Percentiles rank a stretch among this genome's conserved stretches.
Conservation (phyloP, 2,888 invertebrate genomes). For the Antheraea assamensis region DNA sequence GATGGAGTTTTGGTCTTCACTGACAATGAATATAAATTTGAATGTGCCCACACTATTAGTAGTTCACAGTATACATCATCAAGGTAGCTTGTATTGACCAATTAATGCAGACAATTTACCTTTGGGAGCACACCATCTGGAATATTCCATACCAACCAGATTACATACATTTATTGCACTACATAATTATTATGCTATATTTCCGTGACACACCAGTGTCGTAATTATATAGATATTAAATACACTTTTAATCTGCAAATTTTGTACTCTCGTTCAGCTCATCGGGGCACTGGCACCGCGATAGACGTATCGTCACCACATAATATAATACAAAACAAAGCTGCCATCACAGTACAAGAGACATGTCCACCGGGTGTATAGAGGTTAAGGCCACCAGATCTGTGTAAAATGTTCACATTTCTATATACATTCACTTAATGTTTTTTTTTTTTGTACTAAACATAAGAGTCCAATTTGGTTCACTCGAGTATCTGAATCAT, state of each 20-base stretch:
- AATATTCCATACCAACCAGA: constrained; percentile 3
- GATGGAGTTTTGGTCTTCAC: no score
- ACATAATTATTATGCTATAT: constrained; percentile 66
- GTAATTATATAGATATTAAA: constrained; percentile 53
- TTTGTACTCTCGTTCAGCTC: constrained; percentile 77
- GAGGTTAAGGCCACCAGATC: constrained; percentile 21
- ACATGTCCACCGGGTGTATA: not conserved
- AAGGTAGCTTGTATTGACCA: not conserved
- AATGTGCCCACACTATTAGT: not conserved
- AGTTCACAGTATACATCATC: not conserved
- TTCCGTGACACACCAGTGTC: constrained; percentile 37
- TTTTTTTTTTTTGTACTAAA: constrained; percentile 8
- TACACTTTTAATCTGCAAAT: constrained; percentile 60
- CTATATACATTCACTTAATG: constrained; percentile 1
- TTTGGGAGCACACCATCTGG: not conserved
- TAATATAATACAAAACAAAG: constrained; percentile 47
- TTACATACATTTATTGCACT: constrained; percentile 74
- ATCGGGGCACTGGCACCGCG: constrained; percentile 34
- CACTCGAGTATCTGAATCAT: constrained; percentile 20
- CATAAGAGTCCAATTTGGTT: not conserved
- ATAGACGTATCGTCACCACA: constrained; percentile 43
- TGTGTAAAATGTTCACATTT: not conserved
- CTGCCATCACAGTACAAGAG: constrained; percentile 35
- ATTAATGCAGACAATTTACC: not conserved
- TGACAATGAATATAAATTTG: not conserved